Conservation (phyloP, 2,888 invertebrate genomes). For the Dorcus parallelipipedus region DNA sequence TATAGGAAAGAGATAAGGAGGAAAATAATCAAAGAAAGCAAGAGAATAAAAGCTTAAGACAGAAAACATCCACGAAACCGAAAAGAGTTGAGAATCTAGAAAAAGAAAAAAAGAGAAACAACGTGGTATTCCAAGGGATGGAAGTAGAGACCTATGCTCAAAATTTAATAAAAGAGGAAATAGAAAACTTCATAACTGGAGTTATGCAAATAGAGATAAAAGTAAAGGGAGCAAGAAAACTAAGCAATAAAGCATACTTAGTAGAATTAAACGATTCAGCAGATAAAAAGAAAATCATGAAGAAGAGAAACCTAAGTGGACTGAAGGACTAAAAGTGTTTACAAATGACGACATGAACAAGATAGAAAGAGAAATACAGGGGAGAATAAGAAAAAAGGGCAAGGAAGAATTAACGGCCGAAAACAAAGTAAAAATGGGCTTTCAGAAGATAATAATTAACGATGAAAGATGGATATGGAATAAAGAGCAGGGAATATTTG, state of each 20-base stretch:
- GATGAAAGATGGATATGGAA: too few relatives aligned
- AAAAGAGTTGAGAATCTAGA: background rate
- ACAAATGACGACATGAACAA: too few relatives aligned
- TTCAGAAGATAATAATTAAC: too few relatives aligned
- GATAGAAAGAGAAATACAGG: too few relatives aligned
- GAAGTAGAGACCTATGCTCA: background rate
- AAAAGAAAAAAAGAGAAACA: too few relatives aligned
- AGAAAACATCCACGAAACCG: background rate
- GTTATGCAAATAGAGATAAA: background rate
- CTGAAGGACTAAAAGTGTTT: too few relatives aligned
- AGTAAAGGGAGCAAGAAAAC: background rate
- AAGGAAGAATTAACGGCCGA: too few relatives aligned
- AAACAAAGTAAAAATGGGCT: too few relatives aligned
- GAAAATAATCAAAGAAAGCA: background rate
- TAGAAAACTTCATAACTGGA: background rate
- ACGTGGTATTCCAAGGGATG: background rate
- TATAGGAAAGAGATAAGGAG: background rate
- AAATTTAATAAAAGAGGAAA: background rate
- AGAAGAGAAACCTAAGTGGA: background rate
- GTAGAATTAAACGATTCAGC: background rate
- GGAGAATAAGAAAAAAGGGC: too few relatives aligned
- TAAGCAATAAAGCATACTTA: background rate
- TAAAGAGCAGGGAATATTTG: too few relatives aligned
- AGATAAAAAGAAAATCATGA: background rate
- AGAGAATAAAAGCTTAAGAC: background rate